Evolutionary conservation across 2,888 invertebrate genomes (phyloP), one percentile per base, ranked within the genome.

Genomic region (Stomorhina lunata): DNA sequence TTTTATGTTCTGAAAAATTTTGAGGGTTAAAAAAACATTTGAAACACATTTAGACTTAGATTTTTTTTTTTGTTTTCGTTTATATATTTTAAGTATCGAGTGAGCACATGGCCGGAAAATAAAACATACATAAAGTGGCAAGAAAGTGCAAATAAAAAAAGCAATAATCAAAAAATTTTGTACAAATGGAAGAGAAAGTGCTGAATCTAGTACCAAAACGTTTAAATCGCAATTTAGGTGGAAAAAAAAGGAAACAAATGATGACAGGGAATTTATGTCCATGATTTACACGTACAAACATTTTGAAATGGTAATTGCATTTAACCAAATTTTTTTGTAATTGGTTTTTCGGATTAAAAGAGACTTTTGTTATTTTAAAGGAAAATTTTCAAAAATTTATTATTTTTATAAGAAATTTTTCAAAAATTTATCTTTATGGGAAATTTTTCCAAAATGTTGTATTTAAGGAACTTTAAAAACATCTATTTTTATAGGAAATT

Each of bases 201-300:
- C 50, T 73, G n/a, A n/a, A n/a, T 59, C 22, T 40, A 17, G 32
- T 59, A 37, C 34, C 53, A 79, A 82, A 82, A 75, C 82, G 82
- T 75, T 82, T 82, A 82, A 82, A 68, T 57, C 25, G 57, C 75
- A 79, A 75, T 82, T 82, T 71, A 43, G 66, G 22, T 48, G 37
- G 10, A 32, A 25, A 9, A 10, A 10, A 20, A 9, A 40, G 43
- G 43, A 65, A 61, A 50, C 32, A 68, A 63, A 43, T 71, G 45
- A 34, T 59, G 29, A 61, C 50, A 65, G 65, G 37, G 57, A 69
- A 65, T 63, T 12, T 73, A 4, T 53, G n/a, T n/a, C n/a, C n/a
- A 48, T 69, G 59, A 65, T 75, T 80, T 80, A 57, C n/a, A n/a
- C n/a, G n/a, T 57, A n/a, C 10, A 5, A 17, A 20, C 5, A 53